These are phyloP conservation scores for Drosophila willistoni DNA, from an alignment of 1,140 invertebrate species.

Conservation along the genomic window DNA sequence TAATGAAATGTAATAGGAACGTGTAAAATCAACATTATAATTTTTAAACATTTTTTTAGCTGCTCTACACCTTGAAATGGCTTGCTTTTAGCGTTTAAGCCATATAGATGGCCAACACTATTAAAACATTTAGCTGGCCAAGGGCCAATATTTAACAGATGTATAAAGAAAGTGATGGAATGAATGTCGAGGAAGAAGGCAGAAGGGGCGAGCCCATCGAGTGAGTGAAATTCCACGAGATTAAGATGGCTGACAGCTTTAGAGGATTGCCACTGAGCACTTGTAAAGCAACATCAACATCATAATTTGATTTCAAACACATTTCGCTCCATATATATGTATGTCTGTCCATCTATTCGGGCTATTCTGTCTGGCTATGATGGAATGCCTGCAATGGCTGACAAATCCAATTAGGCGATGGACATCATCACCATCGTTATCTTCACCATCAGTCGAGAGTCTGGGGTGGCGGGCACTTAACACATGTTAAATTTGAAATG, in stretches of 20 bases:
- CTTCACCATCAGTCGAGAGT: not conserved
- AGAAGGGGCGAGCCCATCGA: not conserved
- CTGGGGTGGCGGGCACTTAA: constrained; percentile 47
- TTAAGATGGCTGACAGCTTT: constrained; percentile 7
- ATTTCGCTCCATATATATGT: constrained; percentile 45
- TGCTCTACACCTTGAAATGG: not conserved
- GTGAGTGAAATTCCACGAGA: constrained; percentile 18
- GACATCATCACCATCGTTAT: constrained; percentile 38
- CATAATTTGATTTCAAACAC: constrained; percentile 75
- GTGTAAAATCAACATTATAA: too few species aligned
- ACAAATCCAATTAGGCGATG: constrained; percentile 70
- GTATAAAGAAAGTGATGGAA: constrained; percentile 13
- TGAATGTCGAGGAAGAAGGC: not conserved
- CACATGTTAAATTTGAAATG: constrained; percentile 65
- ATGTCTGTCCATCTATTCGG: constrained; percentile 19
- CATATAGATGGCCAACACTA: constrained; percentile 29
- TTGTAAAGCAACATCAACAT: constrained; percentile 38
- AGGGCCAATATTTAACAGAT: constrained; percentile 39
- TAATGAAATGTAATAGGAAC: too few species aligned
- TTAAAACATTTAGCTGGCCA: constrained; percentile 48
- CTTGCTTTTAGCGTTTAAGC: not conserved
- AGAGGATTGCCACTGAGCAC: constrained; percentile 28
- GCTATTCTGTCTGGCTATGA: constrained; percentile 21
- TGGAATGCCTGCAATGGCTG: constrained; percentile 31
- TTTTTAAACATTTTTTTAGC: not conserved